Evolutionary conservation across 1,140 invertebrate species (phyloP).

Genomic region (Dreissena rostriformis): DNA sequence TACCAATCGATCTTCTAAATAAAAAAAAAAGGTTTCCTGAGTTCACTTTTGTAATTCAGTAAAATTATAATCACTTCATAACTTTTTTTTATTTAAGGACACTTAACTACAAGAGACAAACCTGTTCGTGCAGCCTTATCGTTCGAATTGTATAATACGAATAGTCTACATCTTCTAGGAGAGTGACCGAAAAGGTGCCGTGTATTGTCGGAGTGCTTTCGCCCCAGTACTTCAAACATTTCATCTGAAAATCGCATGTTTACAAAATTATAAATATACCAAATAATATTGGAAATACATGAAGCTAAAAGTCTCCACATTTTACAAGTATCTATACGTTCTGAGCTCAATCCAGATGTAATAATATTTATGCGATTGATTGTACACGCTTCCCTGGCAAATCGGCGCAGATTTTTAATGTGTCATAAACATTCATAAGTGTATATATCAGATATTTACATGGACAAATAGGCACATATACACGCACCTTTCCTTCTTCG

Average conservation of each 20-base stretch:
- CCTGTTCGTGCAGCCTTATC: constrained; percentile 14
- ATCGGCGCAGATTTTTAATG: background rate
- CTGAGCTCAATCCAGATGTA: background rate
- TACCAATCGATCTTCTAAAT: background rate
- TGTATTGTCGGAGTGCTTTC: constrained; percentile 72
- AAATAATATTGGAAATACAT: background rate
- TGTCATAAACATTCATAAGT: background rate
- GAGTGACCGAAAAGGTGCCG: constrained; percentile 76
- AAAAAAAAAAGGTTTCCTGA: background rate
- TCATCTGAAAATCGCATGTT: constrained; percentile 86
- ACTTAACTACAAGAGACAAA: constrained; percentile 11
- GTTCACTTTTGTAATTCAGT: background rate
- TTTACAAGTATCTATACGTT: no score
- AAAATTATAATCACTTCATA: background rate
- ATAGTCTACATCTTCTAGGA: background rate
- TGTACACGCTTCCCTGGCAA: background rate
- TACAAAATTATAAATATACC: background rate
- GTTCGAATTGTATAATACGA: constrained; percentile 22
- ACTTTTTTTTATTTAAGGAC: background rate
- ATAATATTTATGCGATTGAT: background rate
- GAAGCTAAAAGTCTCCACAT: background rate
- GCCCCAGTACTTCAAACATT: constrained; percentile 99
- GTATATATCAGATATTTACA: background rate
- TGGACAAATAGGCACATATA: background rate
- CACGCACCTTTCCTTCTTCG: constrained; percentile 33